phyloP scores from a whole-genome alignment of 2,888 invertebrate genomes.

The Lycophotia porphyrea region DNA sequence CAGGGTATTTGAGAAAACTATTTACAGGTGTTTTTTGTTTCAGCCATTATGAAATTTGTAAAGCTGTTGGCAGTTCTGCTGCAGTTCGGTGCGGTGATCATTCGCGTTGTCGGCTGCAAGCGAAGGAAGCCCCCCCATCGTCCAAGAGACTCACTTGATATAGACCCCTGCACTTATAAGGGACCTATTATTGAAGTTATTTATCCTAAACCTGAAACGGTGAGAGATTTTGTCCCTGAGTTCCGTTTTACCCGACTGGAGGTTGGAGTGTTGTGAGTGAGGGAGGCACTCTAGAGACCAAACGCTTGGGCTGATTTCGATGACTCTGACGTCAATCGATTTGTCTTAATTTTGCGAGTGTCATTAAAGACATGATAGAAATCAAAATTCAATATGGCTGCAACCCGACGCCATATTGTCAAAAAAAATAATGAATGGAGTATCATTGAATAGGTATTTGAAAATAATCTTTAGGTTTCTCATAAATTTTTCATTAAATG shows the following conservation, averaged over 20 bases:
- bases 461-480: too few relatives aligned
- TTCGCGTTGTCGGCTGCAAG: constrained; percentile 52
- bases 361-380: too few relatives aligned
- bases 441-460: neutral
- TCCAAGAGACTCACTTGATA: constrained; percentile 60
- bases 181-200: constrained; percentile 76
- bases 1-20: too few relatives aligned
- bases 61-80: constrained; percentile 31
- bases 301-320: too few relatives aligned
- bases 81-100: constrained; percentile 40
- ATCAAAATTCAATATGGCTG: too few relatives aligned
- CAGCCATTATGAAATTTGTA: constrained; percentile 3
- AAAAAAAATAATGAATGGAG: neutral
- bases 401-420: too few relatives aligned
- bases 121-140: constrained; percentile 42
- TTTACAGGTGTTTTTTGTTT: neutral
- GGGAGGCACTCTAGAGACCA: too few relatives aligned
- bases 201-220: constrained; percentile 67
- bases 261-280: too few relatives aligned
- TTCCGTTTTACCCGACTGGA: neutral
- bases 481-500: too few relatives aligned
- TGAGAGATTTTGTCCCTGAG: neutral
- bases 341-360: too few relatives aligned
- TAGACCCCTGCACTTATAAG: constrained; percentile 75
- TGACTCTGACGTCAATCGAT: too few relatives aligned